Conservation (phyloP, 2,113 vertebrate species). For the Dipodomys merriami region DNA sequence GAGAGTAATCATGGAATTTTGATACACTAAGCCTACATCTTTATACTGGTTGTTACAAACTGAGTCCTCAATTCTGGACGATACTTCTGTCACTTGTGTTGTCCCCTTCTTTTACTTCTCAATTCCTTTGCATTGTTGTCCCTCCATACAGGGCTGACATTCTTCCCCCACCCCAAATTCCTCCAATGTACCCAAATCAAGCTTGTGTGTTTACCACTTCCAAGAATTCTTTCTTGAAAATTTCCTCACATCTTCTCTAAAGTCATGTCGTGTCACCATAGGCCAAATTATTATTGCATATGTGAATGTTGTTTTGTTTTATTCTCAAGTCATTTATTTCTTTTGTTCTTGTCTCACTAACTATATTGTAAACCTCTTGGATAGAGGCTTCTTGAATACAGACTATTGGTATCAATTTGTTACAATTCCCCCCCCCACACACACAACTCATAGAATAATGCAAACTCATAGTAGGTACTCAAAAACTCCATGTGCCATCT, state of each 20-base stretch:
- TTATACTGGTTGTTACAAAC: background rate
- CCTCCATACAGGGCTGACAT: background rate
- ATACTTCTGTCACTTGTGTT: background rate
- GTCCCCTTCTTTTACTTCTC: background rate
- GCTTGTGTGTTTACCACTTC: background rate
- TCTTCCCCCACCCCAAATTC: background rate
- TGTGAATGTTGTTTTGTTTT: background rate
- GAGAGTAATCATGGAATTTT: background rate
- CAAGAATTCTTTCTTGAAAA: background rate
- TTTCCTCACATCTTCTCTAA: background rate
- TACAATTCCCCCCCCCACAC: background rate
- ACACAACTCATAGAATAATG: background rate
- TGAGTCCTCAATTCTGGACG: background rate
- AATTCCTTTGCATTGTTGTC: background rate
- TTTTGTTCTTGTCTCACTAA: background rate
- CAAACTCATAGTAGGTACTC: background rate
- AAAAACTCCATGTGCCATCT: background rate
- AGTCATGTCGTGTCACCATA: background rate
- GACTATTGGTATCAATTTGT: background rate
- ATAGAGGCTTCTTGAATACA: background rate
- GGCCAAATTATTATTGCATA: background rate
- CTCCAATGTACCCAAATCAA: background rate
- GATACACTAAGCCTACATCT: background rate
- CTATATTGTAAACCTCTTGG: background rate
- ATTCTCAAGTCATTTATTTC: background rate